Percentiles rank a stretch among this genome's conserved stretches.
Evolutionary conservation across 1,140 invertebrate species (phyloP).

Genomic region (Ruditapes philippinarum): DNA sequence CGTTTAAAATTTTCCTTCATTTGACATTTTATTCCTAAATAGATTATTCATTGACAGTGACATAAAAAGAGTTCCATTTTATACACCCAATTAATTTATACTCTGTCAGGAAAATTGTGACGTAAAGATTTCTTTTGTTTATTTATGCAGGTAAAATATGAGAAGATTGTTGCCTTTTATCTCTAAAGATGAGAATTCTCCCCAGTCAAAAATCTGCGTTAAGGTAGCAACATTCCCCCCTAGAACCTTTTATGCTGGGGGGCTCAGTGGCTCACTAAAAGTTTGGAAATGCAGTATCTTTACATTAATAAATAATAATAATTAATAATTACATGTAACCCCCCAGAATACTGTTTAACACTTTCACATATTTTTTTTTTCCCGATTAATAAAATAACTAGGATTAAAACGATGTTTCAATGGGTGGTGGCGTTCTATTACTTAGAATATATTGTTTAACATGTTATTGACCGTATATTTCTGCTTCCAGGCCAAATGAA

Average conservation of each 20-base stretch:
- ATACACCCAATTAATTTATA: no score
- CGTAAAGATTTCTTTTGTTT: conserved; percentile 8
- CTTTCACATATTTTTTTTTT: conserved; percentile 56
- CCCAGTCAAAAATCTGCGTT: conserved; percentile 27
- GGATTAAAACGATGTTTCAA: conserved; percentile 39
- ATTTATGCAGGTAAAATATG: conserved; percentile 63
- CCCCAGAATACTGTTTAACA: conserved; percentile 54
- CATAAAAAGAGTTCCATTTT: no score
- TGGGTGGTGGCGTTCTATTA: conserved; percentile 65
- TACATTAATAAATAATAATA: no score
- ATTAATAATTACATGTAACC: conserved; percentile 63
- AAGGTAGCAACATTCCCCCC: conserved; percentile 48
- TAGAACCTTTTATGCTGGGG: not conserved
- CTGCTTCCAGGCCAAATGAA: conserved; percentile 30
- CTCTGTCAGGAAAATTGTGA: no score
- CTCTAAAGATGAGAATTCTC: not conserved
- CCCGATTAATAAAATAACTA: conserved; percentile 57
- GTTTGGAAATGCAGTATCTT: conserved; percentile 69
- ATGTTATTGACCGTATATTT: conserved; percentile 55
- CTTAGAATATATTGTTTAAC: conserved; percentile 63
- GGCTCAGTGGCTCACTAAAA: conserved; percentile 58
- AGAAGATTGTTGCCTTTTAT: conserved; percentile 4
- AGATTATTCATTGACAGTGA: no score
- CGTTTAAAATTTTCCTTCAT: no score
- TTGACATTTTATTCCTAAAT: no score